phyloP scores from a whole-genome alignment of 92 coral and sea anemone genomes.

The Zoanthus sociatus region DNA sequence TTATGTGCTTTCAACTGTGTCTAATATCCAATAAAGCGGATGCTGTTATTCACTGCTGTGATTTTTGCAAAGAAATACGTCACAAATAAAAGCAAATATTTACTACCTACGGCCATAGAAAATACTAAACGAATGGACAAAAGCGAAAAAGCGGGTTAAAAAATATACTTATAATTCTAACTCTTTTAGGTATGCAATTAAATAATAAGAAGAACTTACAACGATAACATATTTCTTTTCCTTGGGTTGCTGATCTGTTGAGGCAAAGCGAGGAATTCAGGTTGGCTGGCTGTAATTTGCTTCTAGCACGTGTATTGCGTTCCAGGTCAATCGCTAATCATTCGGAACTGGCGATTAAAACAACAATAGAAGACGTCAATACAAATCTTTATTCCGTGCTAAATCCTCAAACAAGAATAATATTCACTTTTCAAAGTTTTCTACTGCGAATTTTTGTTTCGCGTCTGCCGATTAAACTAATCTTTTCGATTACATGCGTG shows the following conservation, averaged over 20 bases:
- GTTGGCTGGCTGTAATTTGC: not conserved
- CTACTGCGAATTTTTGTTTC: not conserved
- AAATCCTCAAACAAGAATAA: slow-evolving; percentile 32
- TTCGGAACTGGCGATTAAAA: slow-evolving; percentile 11
- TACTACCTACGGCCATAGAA: not conserved
- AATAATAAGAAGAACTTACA: slow-evolving; percentile 7
- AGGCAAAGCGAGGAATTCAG: slow-evolving; percentile 21
- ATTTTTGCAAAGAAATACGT: slow-evolving; percentile 10
- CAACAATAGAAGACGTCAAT: slow-evolving; percentile 26
- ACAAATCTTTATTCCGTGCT: slow-evolving; percentile 1
- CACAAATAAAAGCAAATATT: slow-evolving; percentile 32
- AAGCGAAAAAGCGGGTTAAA: not conserved
- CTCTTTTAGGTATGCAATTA: not conserved
- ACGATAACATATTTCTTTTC: not conserved
- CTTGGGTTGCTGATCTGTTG: not conserved
- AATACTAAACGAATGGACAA: not conserved
- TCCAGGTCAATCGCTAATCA: not conserved
- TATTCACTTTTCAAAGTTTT: not conserved
- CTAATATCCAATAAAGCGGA: slow-evolving; percentile 30
- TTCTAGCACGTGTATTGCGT: not conserved
- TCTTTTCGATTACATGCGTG: not conserved
- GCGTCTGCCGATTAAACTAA: not conserved
- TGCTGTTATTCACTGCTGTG: slow-evolving; percentile 1
- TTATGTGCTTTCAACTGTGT: slow-evolving; percentile 28
- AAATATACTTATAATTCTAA: not conserved